Conservation (phyloP, 2,113 vertebrate genomes). For the Halcyon malimbica region DNA sequence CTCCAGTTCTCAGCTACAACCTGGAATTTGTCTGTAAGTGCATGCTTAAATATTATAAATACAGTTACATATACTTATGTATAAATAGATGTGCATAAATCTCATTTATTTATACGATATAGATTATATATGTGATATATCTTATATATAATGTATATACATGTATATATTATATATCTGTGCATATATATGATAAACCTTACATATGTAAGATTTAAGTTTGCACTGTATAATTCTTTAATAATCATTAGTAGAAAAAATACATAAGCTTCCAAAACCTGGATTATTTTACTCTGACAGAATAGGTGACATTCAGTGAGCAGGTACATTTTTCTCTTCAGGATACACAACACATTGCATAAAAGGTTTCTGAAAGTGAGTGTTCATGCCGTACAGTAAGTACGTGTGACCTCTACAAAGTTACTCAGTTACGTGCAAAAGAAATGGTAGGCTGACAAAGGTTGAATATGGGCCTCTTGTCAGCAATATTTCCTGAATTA, state of each 20-base stretch:
- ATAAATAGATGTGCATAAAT: not conserved
- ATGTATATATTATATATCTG: not conserved
- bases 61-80: not conserved
- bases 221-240: not conserved
- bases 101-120: not conserved
- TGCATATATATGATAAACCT: not conserved
- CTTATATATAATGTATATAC: not conserved
- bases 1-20: not conserved
- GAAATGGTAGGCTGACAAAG: not conserved
- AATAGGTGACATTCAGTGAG: not conserved
- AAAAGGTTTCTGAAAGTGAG: constrained; percentile 13
- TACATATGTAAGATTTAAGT: not conserved
- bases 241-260: not conserved
- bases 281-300: not conserved
- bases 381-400: not conserved
- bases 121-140: not conserved
- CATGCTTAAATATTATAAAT: not conserved
- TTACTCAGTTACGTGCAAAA: not conserved
- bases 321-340: not conserved
- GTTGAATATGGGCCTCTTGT: not conserved
- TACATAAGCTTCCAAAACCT: not conserved
- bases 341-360: not conserved
- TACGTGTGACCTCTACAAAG: not conserved
- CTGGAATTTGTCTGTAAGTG: not conserved
- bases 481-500: not conserved